phyloP scores from a whole-genome alignment of 2,113 vertebrate genomes.

The Rhea pennata region DNA sequence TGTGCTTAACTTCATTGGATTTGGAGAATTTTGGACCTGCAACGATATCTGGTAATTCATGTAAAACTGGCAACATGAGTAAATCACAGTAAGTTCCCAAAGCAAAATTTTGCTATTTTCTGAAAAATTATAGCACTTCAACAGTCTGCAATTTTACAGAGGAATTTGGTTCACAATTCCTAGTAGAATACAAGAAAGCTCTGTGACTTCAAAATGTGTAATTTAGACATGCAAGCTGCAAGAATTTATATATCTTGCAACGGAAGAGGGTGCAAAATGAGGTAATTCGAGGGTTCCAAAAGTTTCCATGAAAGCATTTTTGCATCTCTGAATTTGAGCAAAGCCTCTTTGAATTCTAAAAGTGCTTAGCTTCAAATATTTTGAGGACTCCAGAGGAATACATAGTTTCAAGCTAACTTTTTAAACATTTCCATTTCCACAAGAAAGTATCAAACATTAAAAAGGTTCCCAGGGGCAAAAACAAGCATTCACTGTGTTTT shows the following conservation, averaged over 20 bases:
- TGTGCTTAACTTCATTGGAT: rapidly evolving
- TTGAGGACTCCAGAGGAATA: neutral
- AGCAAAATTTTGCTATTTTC: neutral
- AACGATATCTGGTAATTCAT: neutral
- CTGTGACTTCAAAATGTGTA: neutral
- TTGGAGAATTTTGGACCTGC: neutral
- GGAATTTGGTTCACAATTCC: neutral
- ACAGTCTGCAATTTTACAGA: neutral
- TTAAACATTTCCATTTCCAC: neutral
- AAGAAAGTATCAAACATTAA: slow-evolving; percentile 1
- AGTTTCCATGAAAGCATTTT: neutral
- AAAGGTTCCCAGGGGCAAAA: neutral
- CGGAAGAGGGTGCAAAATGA: neutral
- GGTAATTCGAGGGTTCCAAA: neutral
- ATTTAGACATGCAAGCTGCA: neutral
- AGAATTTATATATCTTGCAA: neutral
- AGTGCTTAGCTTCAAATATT: neutral
- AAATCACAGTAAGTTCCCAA: neutral
- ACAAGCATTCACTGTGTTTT: neutral
- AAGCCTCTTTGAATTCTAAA: slow-evolving; percentile 1
- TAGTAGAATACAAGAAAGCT: neutral
- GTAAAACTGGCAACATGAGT: neutral
- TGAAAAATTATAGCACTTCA: neutral
- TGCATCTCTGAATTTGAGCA: neutral
- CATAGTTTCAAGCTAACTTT: neutral